Evolutionary conservation across 2,113 vertebrate genomes (phyloP).

Genomic region (Caranx melampygus): DNA sequence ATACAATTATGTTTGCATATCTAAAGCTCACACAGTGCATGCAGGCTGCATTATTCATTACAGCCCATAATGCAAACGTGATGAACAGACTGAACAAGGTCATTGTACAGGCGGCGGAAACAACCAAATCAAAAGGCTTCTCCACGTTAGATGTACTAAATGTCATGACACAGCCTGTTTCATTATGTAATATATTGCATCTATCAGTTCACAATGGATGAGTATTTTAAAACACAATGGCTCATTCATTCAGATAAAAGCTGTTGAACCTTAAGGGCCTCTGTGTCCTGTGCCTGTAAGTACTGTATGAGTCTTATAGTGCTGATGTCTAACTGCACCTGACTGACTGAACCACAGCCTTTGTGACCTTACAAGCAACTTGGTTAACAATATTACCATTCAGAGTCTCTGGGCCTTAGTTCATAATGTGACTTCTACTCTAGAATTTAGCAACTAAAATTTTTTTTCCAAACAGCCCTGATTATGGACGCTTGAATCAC

Average conservation of each 20-base stretch:
- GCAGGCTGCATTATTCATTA: conserved; percentile 41
- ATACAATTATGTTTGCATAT: conserved; percentile 11
- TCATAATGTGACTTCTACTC: neutral
- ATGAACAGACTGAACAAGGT: conserved; percentile 49
- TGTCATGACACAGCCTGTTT: conserved; percentile 52
- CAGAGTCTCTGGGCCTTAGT: neutral
- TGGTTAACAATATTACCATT: neutral
- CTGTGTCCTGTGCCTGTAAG: neutral
- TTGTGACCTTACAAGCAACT: neutral
- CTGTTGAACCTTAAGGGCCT: neutral
- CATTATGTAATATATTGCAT: conserved; percentile 58
- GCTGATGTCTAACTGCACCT: neutral
- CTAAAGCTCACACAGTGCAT: conserved; percentile 15
- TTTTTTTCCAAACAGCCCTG: neutral
- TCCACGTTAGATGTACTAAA: conserved; percentile 56
- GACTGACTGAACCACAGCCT: neutral
- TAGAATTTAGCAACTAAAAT: neutral
- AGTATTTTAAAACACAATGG: conserved; percentile 4
- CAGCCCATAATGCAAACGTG: conserved; percentile 4
- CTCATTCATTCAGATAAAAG: conserved; percentile 26
- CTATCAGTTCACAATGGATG: conserved; percentile 55
- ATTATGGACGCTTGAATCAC: conserved; percentile 7
- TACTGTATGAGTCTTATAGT: neutral
- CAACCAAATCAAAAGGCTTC: conserved; percentile 24
- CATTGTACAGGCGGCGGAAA: conserved; percentile 13